Base-by-base conservation (phyloP, 2,888 invertebrate species). In the Lagria hirta region DNA sequence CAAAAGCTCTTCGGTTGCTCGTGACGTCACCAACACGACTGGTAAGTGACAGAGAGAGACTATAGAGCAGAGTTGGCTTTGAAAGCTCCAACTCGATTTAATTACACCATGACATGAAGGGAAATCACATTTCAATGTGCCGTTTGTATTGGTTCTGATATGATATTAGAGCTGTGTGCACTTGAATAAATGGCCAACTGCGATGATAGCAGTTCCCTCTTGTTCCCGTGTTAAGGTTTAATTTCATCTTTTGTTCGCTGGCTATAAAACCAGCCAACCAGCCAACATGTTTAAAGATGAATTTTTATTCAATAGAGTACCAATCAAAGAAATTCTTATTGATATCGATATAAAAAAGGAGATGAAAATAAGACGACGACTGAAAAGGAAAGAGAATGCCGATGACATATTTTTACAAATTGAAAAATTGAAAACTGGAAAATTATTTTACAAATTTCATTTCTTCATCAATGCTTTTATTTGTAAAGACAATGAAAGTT, bases 41-140 rank as follows among this genome's bases (percentile, higher is more conserved):
- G 57, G 51, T 60, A 60, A 62, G 57, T 61, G 62, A 54, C 55
- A 51, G 47, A 22, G 47, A 36, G 40, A 8, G 28, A n/a, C n/a
- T n/a, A n/a, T n/a, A n/a, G n/a, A 22, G 23, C 20, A 29, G 29
- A 21, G 28, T 33, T 44, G 48, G 56, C 60, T 62, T 62, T 64
- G 61, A 61, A 61, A 62, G 45, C 46, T n/a, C 38, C 28, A 28
- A 42, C 30, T 28, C 28, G 46, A 53, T 53, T 50, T 55, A 55
- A 55, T 55, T 55, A 55, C 46, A 37, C 33, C 32, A 28, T 48
- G 53, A 49, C 50, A 53, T 50, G 49, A 43, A 44, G 44, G 51
- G 49, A 49, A 48, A 55, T 52, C 51, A 48, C 52, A 55, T 51
- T 50, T 50, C 48, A 36, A 47, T 42, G 40, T 32, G 43, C 33